These are phyloP conservation scores for Lophius piscatorius DNA, from an alignment of 2,113 vertebrate genomes.

Conservation along the genomic window DNA sequence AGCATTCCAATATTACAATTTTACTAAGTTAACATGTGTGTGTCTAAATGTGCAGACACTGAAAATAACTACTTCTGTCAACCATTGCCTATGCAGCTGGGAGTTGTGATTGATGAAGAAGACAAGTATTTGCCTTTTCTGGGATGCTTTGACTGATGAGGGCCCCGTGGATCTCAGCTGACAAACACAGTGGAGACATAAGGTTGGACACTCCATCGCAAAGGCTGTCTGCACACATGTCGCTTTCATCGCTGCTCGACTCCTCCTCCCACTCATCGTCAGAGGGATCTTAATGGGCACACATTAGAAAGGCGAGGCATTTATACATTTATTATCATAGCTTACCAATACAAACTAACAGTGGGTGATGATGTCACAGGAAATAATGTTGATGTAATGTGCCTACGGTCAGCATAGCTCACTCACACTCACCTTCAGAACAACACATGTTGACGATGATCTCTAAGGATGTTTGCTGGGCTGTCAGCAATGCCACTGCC, in stretches of 20 bases:
- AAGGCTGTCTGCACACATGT: constrained; percentile 84
- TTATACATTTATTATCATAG: constrained; percentile 2
- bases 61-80: background rate
- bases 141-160: constrained; percentile 89
- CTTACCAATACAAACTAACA: constrained; percentile 21
- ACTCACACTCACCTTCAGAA: constrained; percentile 85
- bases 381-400: constrained; percentile 43
- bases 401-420: constrained; percentile 49
- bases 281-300: constrained; percentile 82
- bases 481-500: constrained; percentile 87
- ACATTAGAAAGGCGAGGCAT: background rate
- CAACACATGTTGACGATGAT: constrained; percentile 98
- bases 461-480: constrained; percentile 96
- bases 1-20: no score
- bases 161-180: constrained; percentile 87
- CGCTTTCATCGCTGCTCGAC: constrained; percentile 95
- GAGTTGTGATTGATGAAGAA: background rate
- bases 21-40: no score
- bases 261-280: constrained; percentile 96
- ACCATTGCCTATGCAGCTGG: background rate
- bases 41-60: no score
- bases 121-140: constrained; percentile 83
- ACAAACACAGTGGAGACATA: constrained; percentile 93
- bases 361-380: constrained; percentile 41
- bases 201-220: constrained; percentile 78